Percentiles rank a stretch among this genome's conserved stretches.
Evolutionary conservation across 2,888 invertebrate species (phyloP).

Genomic region (Antheraea assamensis): DNA sequence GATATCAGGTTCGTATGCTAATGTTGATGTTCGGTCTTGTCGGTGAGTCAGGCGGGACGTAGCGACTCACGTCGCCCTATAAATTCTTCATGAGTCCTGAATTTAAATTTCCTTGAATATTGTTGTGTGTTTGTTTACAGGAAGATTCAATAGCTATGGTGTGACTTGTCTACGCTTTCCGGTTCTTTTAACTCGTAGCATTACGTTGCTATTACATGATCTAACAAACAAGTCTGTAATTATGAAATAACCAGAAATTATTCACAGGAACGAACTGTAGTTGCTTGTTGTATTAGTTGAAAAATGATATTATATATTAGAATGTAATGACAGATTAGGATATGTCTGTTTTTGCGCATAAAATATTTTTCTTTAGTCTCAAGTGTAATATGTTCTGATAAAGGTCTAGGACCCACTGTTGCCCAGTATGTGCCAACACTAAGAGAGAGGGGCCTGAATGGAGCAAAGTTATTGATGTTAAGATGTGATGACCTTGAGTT

Average conservation of each 20-base stretch:
- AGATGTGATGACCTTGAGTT: conserved; percentile 94
- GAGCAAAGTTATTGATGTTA: conserved; percentile 90
- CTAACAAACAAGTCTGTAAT: neutral
- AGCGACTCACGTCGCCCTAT: conserved; percentile 9
- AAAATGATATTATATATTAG: neutral
- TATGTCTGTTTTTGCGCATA: neutral
- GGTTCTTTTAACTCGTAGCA: neutral
- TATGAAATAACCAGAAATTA: neutral
- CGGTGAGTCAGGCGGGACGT: conserved; percentile 44
- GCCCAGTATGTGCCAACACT: conserved; percentile 91
- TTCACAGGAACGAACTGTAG: neutral
- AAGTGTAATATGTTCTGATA: conserved; percentile 30
- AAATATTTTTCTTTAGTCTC: neutral
- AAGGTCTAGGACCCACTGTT: conserved; percentile 91
- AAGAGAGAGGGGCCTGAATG: conserved; percentile 90
- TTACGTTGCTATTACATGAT: neutral
- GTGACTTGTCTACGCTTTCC: neutral
- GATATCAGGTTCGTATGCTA: conserved; percentile 87
- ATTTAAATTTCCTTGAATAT: conserved; percentile 13
- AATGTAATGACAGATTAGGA: neutral
- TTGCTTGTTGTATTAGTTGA: neutral
- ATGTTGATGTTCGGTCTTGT: conserved; percentile 27
- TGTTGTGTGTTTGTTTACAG: neutral
- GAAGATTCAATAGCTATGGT: neutral
- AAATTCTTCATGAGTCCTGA: conserved; percentile 16